phyloP scores from a whole-genome alignment of 2,888 invertebrate genomes.

The Meteorus cinctellus region DNA sequence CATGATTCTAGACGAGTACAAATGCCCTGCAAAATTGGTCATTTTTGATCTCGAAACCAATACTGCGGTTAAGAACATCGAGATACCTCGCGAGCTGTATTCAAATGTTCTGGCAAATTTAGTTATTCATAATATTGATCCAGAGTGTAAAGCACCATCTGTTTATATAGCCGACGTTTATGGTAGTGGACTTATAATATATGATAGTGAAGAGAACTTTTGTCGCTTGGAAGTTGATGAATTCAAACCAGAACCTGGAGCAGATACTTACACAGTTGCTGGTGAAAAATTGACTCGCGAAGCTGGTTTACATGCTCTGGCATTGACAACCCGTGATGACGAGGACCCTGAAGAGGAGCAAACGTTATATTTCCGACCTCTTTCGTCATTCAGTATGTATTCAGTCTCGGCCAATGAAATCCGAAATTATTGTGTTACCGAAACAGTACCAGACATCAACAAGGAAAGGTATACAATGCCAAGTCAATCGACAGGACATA shows the following conservation, averaged over 20 bases:
- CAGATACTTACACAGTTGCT: not conserved
- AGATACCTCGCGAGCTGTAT: not conserved
- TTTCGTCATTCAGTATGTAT: not conserved
- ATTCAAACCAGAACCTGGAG: not conserved
- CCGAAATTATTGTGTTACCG: not conserved
- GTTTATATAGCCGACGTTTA: not conserved
- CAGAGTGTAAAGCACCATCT: not conserved
- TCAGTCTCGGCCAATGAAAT: not conserved
- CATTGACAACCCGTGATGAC: not conserved
- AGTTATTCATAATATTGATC: not conserved
- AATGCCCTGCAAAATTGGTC: constrained; percentile 82
- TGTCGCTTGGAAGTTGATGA: not conserved
- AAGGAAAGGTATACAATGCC: not conserved
- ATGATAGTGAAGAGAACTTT: not conserved
- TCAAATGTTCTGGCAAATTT: not conserved
- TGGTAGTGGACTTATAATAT: not conserved
- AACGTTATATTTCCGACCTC: not conserved
- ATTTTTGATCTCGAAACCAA: constrained; percentile 78
- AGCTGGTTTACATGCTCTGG: not conserved
- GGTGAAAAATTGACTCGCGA: not conserved
- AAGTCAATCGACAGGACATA: not conserved
- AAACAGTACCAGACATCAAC: not conserved
- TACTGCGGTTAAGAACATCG: constrained; percentile 6
- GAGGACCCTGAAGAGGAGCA: not conserved
- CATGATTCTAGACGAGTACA: constrained; percentile 76